Evolutionary conservation across 2,113 vertebrate species (phyloP).

Genomic region (Urocynchramus pylzowi): DNA sequence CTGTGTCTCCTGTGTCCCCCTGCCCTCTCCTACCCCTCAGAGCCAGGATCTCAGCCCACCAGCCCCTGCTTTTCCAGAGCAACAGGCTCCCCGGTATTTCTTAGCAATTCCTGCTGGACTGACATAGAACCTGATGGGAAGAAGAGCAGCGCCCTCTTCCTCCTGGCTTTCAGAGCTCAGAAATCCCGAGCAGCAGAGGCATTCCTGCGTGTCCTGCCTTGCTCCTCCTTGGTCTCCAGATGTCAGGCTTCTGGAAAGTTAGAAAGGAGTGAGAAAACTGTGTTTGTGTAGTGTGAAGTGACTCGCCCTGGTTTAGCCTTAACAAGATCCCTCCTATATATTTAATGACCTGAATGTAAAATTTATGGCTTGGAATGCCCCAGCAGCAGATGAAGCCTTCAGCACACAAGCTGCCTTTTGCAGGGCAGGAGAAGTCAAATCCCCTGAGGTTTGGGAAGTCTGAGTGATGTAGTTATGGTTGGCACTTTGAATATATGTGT

Average conservation of each 20-base stretch:
- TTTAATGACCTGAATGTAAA: constrained; percentile 19
- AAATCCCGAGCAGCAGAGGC: background rate
- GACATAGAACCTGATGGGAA: background rate
- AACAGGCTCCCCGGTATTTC: background rate
- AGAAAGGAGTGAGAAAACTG: background rate
- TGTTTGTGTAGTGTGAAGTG: background rate
- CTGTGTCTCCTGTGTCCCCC: background rate
- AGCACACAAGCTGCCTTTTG: background rate
- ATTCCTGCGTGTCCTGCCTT: background rate
- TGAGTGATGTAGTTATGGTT: constrained; percentile 34
- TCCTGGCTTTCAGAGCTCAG: background rate
- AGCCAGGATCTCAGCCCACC: background rate
- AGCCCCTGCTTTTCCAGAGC: background rate
- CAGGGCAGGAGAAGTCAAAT: background rate
- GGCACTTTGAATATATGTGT: background rate
- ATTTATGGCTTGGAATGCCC: background rate
- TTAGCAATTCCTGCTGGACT: background rate
- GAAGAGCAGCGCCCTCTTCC: constrained; percentile 28
- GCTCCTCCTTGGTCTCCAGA: background rate
- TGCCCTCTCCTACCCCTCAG: background rate
- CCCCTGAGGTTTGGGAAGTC: background rate
- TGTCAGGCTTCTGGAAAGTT: background rate
- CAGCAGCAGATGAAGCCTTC: background rate
- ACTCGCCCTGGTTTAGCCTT: background rate
- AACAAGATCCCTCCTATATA: constrained; percentile 24